These are phyloP conservation scores for Diloba caeruleocephala DNA, from an alignment of 2,888 invertebrate genomes.

Conservation along the genomic window DNA sequence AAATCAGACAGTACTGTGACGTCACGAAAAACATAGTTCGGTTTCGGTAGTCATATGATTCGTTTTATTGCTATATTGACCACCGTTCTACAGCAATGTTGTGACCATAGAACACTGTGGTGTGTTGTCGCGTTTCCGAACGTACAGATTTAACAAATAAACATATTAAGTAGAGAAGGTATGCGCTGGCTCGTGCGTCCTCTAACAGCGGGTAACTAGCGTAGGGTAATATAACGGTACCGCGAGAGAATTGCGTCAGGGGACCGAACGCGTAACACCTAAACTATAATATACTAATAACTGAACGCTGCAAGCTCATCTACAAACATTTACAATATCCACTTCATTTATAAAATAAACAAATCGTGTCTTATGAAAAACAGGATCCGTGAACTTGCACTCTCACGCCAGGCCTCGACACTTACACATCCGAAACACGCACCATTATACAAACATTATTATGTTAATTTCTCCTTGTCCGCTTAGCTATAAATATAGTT, in stretches of 20 bases:
- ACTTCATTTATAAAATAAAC: constrained; percentile 67
- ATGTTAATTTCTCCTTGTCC: constrained; percentile 77
- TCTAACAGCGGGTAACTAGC: constrained; percentile 74
- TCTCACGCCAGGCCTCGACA: constrained; percentile 69
- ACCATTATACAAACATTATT: constrained; percentile 70
- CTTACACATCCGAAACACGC: constrained; percentile 51
- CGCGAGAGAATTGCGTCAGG: constrained; percentile 45
- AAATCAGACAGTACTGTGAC: constrained; percentile 6
- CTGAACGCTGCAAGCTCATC: constrained; percentile 86
- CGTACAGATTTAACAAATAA: constrained; percentile 19
- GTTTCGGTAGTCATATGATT: constrained; percentile 12
- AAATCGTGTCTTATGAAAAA: constrained; percentile 67
- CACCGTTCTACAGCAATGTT: constrained; percentile 4
- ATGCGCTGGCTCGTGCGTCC: constrained; percentile 59
- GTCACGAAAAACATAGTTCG: not conserved
- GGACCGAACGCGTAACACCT: constrained; percentile 57
- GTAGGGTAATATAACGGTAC: constrained; percentile 58
- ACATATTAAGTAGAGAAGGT: constrained; percentile 57
- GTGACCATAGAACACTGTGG: constrained; percentile 1
- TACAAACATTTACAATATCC: constrained; percentile 74
- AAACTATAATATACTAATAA: constrained; percentile 60
- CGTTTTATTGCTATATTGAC: constrained; percentile 44
- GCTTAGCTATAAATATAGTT: constrained; percentile 84
- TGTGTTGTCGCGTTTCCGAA: constrained; percentile 8
- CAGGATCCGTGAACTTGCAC: constrained; percentile 54